A percentile compares a stretch with the other conserved stretches of the same genome.
phyloP scores from a whole-genome alignment of 2,888 invertebrate species.

The Piscicola geometra region DNA sequence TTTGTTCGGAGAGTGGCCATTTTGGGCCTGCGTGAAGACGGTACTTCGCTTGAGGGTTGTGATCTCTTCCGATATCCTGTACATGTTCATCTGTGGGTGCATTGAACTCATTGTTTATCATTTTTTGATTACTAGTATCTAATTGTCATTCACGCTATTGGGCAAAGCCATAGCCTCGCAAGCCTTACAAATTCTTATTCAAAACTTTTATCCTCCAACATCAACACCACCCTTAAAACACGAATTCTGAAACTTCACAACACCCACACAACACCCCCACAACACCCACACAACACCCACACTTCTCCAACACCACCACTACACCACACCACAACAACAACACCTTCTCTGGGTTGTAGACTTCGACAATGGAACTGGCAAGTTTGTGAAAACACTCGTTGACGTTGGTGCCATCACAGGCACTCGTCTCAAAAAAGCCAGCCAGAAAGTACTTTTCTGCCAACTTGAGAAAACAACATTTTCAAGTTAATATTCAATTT shows the following conservation, averaged over 20 bases:
- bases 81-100: conserved; percentile 23
- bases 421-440: conserved; percentile 51
- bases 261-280: neutral
- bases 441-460: conserved; percentile 48
- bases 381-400: conserved; percentile 47
- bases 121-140: no score
- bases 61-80: conserved; percentile 21
- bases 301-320: neutral
- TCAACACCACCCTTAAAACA: neutral
- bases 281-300: neutral
- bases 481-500: no score
- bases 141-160: no score
- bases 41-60: conserved; percentile 11
- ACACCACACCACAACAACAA: conserved; percentile 13
- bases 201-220: no score
- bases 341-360: conserved; percentile 50
- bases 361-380: conserved; percentile 50
- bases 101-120: neutral
- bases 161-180: no score
- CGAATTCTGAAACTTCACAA: neutral
- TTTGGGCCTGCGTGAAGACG: no score
- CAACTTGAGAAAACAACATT: no score
- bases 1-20: no score
- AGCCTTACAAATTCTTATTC: no score
- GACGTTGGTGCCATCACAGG: conserved; percentile 49